phyloP scores from a whole-genome alignment of 2,888 invertebrate species.

The Pelosia muscerda region DNA sequence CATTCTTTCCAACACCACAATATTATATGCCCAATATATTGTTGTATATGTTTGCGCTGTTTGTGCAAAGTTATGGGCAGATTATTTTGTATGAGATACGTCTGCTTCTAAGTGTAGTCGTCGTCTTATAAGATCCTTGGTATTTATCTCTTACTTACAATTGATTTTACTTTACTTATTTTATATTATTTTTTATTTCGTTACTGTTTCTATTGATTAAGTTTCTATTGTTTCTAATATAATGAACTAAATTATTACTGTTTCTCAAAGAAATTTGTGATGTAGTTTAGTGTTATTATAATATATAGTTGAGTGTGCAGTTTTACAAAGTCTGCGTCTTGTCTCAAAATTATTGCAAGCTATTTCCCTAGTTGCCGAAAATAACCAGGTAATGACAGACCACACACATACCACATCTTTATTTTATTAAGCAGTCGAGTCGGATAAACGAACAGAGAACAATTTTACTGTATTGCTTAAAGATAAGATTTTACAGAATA shows the following conservation, averaged over 20 bases:
- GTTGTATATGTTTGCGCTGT: conserved; percentile 11
- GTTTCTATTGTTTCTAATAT: too few species aligned
- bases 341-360: neutral
- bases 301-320: neutral
- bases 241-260: too few species aligned
- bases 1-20: conserved; percentile 31
- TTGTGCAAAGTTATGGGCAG: conserved; percentile 8
- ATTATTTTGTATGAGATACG: conserved; percentile 8
- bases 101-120: conserved; percentile 13
- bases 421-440: neutral
- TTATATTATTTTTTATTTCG: too few species aligned
- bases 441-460: neutral
- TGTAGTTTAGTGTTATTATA: neutral
- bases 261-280: too few species aligned
- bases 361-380: too few species aligned
- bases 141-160: conserved; percentile 6
- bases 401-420: neutral
- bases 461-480: neutral
- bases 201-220: too few species aligned
- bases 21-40: conserved; percentile 20
- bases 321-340: neutral
- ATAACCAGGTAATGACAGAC: neutral
- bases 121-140: conserved; percentile 9
- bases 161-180: conserved; percentile 11
- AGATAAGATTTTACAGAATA: neutral